phyloP scores from a whole-genome alignment of 2,888 invertebrate species.

The Notodonta dromedarius region DNA sequence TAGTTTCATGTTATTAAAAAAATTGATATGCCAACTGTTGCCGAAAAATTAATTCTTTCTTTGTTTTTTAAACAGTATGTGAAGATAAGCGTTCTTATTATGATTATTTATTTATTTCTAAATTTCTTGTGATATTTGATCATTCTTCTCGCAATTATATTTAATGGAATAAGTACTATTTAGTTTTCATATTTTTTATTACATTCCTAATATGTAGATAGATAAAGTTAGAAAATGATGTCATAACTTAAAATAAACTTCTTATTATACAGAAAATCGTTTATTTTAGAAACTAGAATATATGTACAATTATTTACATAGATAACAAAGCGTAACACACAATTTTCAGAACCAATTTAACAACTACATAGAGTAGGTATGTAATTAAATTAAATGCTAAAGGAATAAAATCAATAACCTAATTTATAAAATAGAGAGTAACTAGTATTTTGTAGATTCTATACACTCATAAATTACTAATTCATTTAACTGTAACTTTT shows the following conservation, averaged over 20 bases:
- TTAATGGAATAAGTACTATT: no score
- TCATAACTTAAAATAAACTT: constrained; percentile 34
- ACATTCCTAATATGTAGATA: constrained; percentile 34
- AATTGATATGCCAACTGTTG: no score
- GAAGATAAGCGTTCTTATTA: constrained; percentile 4
- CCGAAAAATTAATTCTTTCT: no score
- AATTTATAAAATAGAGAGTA: constrained; percentile 14
- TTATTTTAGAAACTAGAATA: constrained; percentile 23
- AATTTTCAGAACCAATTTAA: constrained; percentile 18
- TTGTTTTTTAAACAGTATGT: no score
- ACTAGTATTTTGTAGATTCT: constrained; percentile 23
- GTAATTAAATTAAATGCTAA: constrained; percentile 9
- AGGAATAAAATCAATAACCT: constrained; percentile 11
- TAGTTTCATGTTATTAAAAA: background rate
- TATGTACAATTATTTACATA: constrained; percentile 36
- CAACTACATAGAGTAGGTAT: constrained; percentile 10
- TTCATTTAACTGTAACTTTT: background rate
- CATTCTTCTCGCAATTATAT: background rate
- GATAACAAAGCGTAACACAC: constrained; percentile 13
- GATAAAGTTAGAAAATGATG: constrained; percentile 18
- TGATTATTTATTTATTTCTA: background rate
- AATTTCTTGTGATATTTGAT: background rate
- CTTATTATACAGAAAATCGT: constrained; percentile 25
- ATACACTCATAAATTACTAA: background rate
- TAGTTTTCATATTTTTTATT: constrained; percentile 2